Evolutionary conservation across 2,888 invertebrate genomes (phyloP).

Genomic region (Rhingia rostrata): DNA sequence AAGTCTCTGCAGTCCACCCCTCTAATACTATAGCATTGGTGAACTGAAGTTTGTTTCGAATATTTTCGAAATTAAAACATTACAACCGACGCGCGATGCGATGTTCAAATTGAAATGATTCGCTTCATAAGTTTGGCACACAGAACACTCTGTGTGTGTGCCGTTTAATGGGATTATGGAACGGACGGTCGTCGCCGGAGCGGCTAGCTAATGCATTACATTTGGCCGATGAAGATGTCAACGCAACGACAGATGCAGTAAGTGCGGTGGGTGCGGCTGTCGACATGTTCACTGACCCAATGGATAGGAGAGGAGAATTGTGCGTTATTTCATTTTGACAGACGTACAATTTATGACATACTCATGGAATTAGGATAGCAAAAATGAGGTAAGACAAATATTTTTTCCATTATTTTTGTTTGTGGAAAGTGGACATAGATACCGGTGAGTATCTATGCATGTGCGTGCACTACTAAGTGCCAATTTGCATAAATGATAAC

Average conservation of each 20-base stretch:
- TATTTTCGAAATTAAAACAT: slow-evolving; percentile 64
- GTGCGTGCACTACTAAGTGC: no score
- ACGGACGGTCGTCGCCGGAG: background rate
- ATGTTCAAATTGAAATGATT: slow-evolving; percentile 63
- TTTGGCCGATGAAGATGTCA: slow-evolving; percentile 56
- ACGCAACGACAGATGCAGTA: slow-evolving; percentile 39
- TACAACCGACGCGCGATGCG: no score
- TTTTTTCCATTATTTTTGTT: no score
- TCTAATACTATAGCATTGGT: slow-evolving; percentile 17
- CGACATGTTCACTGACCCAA: slow-evolving; percentile 48
- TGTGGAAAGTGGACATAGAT: no score
- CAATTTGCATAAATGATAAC: no score
- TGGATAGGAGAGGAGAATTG: slow-evolving; percentile 40
- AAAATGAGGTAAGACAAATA: slow-evolving; percentile 17
- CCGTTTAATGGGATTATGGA: background rate
- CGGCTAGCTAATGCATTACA: slow-evolving; percentile 39
- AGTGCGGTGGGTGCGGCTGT: slow-evolving; percentile 47
- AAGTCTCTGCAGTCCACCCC: slow-evolving; percentile 29
- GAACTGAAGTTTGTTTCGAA: slow-evolving; percentile 55
- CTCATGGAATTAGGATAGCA: slow-evolving; percentile 34
- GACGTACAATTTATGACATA: slow-evolving; percentile 50
- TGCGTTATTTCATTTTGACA: slow-evolving; percentile 60
- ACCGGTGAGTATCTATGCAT: no score
- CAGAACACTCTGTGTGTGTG: slow-evolving; percentile 1
- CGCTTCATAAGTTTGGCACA: slow-evolving; percentile 55